These are phyloP conservation scores for Axea sp. DNA, from an alignment of 2,888 invertebrate genomes.

Conservation along the genomic window DNA sequence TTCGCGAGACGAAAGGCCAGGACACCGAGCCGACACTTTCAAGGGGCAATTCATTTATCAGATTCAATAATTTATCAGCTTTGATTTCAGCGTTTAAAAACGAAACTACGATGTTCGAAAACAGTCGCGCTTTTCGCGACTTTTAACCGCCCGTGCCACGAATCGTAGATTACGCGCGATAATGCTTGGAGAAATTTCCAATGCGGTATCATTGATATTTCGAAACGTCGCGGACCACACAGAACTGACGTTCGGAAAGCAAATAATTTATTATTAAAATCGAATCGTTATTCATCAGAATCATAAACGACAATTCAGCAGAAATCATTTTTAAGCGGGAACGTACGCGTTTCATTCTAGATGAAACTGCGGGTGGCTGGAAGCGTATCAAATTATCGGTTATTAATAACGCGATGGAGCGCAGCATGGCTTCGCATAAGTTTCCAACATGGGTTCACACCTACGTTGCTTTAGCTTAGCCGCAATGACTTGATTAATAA, in stretches of 20 bases:
- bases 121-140: too few species aligned
- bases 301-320: conserved; percentile 51
- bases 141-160: too few species aligned
- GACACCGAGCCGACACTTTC: neutral
- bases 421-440: conserved; percentile 58
- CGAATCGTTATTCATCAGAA: conserved; percentile 45
- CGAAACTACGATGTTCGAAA: too few species aligned
- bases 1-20: conserved; percentile 18
- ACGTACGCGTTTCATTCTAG: conserved; percentile 40
- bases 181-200: too few species aligned
- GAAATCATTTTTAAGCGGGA: conserved; percentile 35
- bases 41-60: neutral
- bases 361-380: conserved; percentile 63
- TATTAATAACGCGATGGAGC: conserved; percentile 72
- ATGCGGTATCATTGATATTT: neutral
- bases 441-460: conserved; percentile 61
- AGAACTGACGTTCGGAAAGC: conserved; percentile 1
- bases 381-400: conserved; percentile 75
- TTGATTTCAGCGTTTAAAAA: too few species aligned
- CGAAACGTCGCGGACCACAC: conserved; percentile 17
- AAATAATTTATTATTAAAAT: conserved; percentile 37
- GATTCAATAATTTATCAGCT: conserved; percentile 13
- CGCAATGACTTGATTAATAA: conserved; percentile 78
- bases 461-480: conserved; percentile 65
- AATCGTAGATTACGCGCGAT: too few species aligned